These are phyloP conservation scores for Typhlomys cinereus DNA, from an alignment of 2,113 vertebrate genomes.

Conservation along the genomic window DNA sequence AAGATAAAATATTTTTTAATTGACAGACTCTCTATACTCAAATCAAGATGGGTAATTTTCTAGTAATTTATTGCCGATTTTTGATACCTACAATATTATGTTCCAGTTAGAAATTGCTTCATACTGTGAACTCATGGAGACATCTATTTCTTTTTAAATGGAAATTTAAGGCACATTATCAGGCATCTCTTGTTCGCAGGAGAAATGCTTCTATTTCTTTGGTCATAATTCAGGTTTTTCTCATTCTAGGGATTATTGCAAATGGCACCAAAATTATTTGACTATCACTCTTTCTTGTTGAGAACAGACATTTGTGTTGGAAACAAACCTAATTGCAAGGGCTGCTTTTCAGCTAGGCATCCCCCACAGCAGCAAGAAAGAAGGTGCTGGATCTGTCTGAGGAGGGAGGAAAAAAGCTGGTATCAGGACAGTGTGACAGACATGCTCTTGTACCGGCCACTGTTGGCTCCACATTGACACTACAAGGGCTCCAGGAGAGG, in stretches of 20 bases:
- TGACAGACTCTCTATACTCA: conserved; percentile 38
- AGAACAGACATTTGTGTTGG: conserved; percentile 1
- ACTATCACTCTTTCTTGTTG: conserved; percentile 50
- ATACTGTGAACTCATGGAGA: conserved; percentile 18
- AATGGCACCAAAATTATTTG: conserved; percentile 43
- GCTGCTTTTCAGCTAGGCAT: neutral
- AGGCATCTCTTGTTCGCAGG: conserved; percentile 44
- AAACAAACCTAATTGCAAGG: neutral
- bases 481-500: neutral
- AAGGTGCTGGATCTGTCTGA: neutral
- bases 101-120: conserved; percentile 44
- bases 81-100: conserved; percentile 46
- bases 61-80: conserved; percentile 26
- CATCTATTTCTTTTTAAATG: conserved; percentile 55
- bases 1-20: conserved; percentile 72
- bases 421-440: too few relatives aligned
- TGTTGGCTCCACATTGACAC: neutral
- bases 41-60: conserved; percentile 55
- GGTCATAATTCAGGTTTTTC: neutral
- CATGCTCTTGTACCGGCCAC: neutral
- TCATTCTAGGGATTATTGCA: conserved; percentile 43
- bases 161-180: conserved; percentile 46
- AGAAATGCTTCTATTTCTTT: conserved; percentile 1
- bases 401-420: neutral
- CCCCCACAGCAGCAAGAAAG: neutral